Evolutionary conservation across 2,797 vertebrate species (phyloP).

Genomic region (Otolemur crassicaudatus): DNA sequence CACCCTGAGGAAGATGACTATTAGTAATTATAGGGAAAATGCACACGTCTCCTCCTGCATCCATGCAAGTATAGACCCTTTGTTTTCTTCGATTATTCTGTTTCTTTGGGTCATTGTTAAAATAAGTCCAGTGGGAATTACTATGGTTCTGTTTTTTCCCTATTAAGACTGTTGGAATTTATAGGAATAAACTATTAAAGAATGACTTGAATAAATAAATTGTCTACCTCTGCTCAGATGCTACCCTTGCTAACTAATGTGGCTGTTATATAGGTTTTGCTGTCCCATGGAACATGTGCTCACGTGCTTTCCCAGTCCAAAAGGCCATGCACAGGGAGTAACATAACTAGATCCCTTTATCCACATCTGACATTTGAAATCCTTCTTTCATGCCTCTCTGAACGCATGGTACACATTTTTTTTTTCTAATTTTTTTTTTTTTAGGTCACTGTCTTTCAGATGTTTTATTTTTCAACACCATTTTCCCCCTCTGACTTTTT

Average conservation of each 20-base stretch:
- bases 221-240: background rate
- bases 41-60: background rate
- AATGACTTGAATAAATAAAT: constrained; percentile 24
- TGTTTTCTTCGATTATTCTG: constrained; percentile 15
- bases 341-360: background rate
- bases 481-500: background rate
- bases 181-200: background rate
- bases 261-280: background rate
- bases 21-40: background rate
- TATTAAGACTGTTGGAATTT: background rate
- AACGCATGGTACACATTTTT: background rate
- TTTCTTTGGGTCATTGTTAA: background rate
- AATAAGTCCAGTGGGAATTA: background rate
- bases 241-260: background rate
- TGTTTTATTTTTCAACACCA: constrained; percentile 10
- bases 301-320: background rate
- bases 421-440: background rate
- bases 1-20: background rate
- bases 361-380: background rate
- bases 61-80: background rate
- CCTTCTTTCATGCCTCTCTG: background rate
- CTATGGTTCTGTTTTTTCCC: background rate
- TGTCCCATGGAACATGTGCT: background rate
- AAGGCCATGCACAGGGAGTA: accelerated
- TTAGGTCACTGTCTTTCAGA: background rate